These are phyloP conservation scores for Platyrinchus mystaceus DNA, from an alignment of 2,797 vertebrate species.

Conservation along the genomic window DNA sequence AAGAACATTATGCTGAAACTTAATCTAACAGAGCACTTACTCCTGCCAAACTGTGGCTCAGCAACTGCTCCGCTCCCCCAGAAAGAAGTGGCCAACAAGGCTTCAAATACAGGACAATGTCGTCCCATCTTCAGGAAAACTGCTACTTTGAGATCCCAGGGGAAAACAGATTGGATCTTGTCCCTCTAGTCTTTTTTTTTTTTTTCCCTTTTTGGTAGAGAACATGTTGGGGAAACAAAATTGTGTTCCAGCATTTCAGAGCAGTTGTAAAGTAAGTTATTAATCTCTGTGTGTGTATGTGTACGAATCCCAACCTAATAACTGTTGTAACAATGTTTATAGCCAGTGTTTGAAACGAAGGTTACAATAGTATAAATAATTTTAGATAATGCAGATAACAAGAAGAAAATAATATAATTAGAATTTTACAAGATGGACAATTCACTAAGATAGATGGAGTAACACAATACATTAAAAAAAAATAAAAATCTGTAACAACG, in stretches of 20 bases:
- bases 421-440: constrained; percentile 70
- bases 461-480: constrained; percentile 61
- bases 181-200: not conserved
- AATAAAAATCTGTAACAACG: constrained; percentile 49
- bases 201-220: not conserved
- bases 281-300: not conserved
- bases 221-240: not conserved
- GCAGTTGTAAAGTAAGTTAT: constrained; percentile 48
- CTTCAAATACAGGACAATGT: not conserved
- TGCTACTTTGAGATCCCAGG: not conserved
- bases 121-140: not conserved
- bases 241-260: constrained; percentile 39
- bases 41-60: constrained; percentile 29
- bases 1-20: constrained; percentile 71
- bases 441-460: constrained; percentile 69
- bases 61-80: not conserved
- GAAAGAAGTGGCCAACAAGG: not conserved
- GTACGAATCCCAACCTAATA: constrained; percentile 45
- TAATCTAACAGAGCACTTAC: constrained; percentile 59
- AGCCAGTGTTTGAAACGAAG: constrained; percentile 62
- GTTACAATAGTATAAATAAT: constrained; percentile 75
- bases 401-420: constrained; percentile 73
- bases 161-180: not conserved
- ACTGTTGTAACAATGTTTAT: constrained; percentile 67
- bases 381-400: constrained; percentile 69